These are phyloP conservation scores for Panorpa germanica DNA, from an alignment of 2,888 invertebrate genomes.

Conservation along the genomic window DNA sequence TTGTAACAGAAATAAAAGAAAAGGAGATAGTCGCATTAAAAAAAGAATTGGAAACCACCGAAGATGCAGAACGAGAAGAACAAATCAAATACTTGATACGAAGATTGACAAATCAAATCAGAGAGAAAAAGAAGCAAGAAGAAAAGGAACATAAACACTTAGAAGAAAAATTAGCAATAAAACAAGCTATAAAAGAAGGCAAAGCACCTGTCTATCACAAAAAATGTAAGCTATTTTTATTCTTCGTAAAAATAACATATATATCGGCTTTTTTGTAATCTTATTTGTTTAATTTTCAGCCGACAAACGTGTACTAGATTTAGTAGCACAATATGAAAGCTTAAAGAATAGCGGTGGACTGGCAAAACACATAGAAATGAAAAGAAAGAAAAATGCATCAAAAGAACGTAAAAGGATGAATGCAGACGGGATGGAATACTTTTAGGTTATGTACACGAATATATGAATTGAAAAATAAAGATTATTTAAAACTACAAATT, in stretches of 20 bases:
- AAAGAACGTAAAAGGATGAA: conserved; percentile 23
- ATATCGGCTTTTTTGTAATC: conserved; percentile 4
- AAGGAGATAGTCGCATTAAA: conserved; percentile 47
- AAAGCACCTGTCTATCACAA: conserved; percentile 51
- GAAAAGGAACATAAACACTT: conserved; percentile 31
- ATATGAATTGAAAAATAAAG: too few relatives aligned
- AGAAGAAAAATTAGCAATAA: conserved; percentile 33
- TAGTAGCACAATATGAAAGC: conserved; percentile 64
- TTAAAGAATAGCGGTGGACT: conserved; percentile 59
- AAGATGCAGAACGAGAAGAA: conserved; percentile 38
- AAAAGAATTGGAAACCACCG: conserved; percentile 36
- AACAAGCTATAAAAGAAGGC: conserved; percentile 41
- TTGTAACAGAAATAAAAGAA: conserved; percentile 48
- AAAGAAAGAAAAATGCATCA: conserved; percentile 49
- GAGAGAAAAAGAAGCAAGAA: conserved; percentile 37
- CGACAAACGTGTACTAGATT: conserved; percentile 50
- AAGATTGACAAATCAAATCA: conserved; percentile 60
- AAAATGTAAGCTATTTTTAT: conserved; percentile 36
- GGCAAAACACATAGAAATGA: conserved; percentile 61
- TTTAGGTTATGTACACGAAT: too few relatives aligned
- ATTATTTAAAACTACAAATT: too few relatives aligned
- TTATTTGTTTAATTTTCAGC: conserved; percentile 33
- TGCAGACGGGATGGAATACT: too few relatives aligned
- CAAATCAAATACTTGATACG: conserved; percentile 54
- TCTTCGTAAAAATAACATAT: conserved; percentile 9